Base-by-base conservation (phyloP, 2,797 vertebrate genomes). In the Sebastes elongatus region DNA sequence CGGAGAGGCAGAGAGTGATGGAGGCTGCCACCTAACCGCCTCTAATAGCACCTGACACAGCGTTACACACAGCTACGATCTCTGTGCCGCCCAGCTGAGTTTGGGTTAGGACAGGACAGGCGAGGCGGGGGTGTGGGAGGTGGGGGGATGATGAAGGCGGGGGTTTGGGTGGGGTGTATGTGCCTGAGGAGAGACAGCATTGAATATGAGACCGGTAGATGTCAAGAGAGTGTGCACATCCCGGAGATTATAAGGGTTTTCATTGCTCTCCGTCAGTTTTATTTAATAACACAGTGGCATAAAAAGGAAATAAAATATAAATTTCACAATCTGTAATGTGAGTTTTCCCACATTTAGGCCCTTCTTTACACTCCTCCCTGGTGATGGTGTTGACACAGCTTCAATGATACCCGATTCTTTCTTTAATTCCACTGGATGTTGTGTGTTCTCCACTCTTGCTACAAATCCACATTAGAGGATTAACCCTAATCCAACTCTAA, bases 21-120 rank as follows among this genome's bases (percentile, higher is more conserved):
- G 93, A 95, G 92, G 93, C 93, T 93, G 93, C 93, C 93, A 94
- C 93, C 94, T 94, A 93, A 94, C 91, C 91, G 91, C 86, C 93
- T 87, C 94, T 95, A 95, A 96, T 94, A 95, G 93, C 92, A 93
- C 92, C 92, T 95, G 94, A 95, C 94, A 96, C 91, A 90, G 92
- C 90, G 93, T 94, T 93, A 94, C 93, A 93, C 91, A 91, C 87
- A 78, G 90, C 89, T 88, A 85, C 85, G 86, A 93, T 92, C 94
- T 85, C 89, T 82, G 88, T 83, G 91, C 90, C 85, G 89, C 91
- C 93, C 92, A 92, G 93, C 91, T 93, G 94, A 92, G 91, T 90
- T 93, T 92, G 84, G 89, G 84, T 88, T 91, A 92, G 88, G 89
- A 81, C 82, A 87, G 87, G 83, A 89, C 80, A 89, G 84, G 77